Base-by-base conservation (phyloP, 2,797 vertebrate species). In the Typhlichthys subterraneus region DNA sequence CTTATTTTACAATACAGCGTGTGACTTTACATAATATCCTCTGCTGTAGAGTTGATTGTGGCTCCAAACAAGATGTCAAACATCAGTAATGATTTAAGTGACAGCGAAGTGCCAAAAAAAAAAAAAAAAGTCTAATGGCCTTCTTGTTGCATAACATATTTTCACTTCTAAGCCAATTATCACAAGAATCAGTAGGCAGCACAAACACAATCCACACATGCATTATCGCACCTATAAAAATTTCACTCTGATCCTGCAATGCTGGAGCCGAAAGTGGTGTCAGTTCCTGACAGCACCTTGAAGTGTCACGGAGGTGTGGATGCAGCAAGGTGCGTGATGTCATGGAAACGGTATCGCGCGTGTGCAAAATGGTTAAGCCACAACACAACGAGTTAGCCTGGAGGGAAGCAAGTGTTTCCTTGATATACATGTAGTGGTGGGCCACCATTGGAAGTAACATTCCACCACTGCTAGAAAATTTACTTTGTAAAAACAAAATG, bases 321-420 rank as follows among this genome's bases (percentile, higher is more conserved):
- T 63, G 81, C 85, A 63, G 78, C 79, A 66, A 72, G 64, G 49
- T 82, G 59, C 63, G 49, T 82, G 59, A 79, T 77, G 73, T 45
- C 53, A 73, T 62, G 58, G 63, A 70, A 74, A 84, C 54, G 38
- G 79, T 60, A 76, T 53, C 52, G 69, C 79, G 72, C 53, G 50
- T 6, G 19, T 57, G 13, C 69, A 57, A 76, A 69, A 77, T 50
- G 72, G 54, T 79, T 63, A 72, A 87, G 76, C 72, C 71, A 84
- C 76, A 76, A 81, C 65, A 84, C 72, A 80, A 74, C 72, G 29
- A 74, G 58, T 75, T 75, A 85, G 82, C 80, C 48, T 45, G 59
- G 57, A 53, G 17, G 60, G 65, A 63, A 46, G 61, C 76, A 74
- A 29, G 81, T 72, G 75, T 77, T 80, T 86, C 66, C 70, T 81